These are phyloP conservation scores for Coreius guichenoti DNA, from an alignment of 2,797 vertebrate genomes.

Conservation along the genomic window DNA sequence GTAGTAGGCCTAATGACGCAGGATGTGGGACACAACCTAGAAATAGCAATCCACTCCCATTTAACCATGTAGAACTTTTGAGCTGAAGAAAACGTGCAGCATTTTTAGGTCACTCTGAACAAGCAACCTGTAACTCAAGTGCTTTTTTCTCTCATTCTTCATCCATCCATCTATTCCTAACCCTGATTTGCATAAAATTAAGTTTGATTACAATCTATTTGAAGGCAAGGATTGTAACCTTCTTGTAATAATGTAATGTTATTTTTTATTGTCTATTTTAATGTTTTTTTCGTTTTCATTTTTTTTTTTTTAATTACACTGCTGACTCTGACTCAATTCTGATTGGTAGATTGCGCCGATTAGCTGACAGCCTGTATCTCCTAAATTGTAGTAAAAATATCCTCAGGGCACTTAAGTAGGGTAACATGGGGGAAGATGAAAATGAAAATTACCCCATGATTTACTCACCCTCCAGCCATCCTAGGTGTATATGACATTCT, in stretches of 20 bases:
- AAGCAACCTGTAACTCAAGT: neutral
- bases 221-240: neutral
- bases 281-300: neutral
- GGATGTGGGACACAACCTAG: neutral
- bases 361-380: neutral
- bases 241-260: neutral
- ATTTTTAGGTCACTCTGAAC: conserved; percentile 7
- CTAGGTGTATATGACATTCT: too few species aligned
- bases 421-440: too few species aligned
- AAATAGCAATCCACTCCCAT: conserved; percentile 6
- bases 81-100: conserved; percentile 8
- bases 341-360: neutral
- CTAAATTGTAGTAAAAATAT: neutral
- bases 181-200: neutral
- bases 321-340: neutral
- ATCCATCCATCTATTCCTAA: neutral
- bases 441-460: too few species aligned
- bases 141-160: conserved; percentile 1
- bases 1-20: neutral
- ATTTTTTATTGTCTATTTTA: neutral
- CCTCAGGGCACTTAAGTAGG: neutral
- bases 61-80: conserved; percentile 6
- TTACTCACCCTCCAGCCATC: too few species aligned
- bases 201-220: neutral
- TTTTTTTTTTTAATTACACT: neutral